These are phyloP conservation scores for Zygothrica quintamaculata DNA, from an alignment of 2,888 invertebrate species.

Conservation along the genomic window DNA sequence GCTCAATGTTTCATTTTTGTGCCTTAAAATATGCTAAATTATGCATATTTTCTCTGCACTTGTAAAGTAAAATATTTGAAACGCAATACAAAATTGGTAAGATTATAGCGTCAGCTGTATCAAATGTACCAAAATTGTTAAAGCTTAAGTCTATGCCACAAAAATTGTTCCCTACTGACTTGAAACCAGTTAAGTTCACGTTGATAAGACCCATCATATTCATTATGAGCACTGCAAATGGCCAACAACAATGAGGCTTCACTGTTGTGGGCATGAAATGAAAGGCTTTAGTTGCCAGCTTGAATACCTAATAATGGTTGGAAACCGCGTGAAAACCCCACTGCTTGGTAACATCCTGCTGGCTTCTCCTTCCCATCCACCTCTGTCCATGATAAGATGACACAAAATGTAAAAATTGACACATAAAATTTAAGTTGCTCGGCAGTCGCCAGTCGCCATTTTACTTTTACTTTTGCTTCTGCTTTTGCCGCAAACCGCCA, in stretches of 20 bases:
- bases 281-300: slow-evolving; percentile 57
- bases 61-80: slow-evolving; percentile 9
- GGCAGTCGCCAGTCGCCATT: slow-evolving; percentile 62
- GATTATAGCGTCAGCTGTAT: slow-evolving; percentile 52
- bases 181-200: not conserved
- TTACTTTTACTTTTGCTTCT: slow-evolving; percentile 63
- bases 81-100: slow-evolving; percentile 22
- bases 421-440: slow-evolving; percentile 64
- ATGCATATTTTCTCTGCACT: slow-evolving; percentile 27
- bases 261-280: slow-evolving; percentile 21
- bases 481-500: slow-evolving; percentile 59
- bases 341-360: not conserved
- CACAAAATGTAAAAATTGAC: slow-evolving; percentile 67
- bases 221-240: slow-evolving; percentile 45
- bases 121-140: slow-evolving; percentile 34
- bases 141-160: slow-evolving; percentile 12
- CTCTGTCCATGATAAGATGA: slow-evolving; percentile 50
- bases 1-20: too few species aligned
- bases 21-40: slow-evolving; percentile 26
- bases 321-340: not conserved
- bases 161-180: slow-evolving; percentile 35
- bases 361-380: not conserved
- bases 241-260: slow-evolving; percentile 46
- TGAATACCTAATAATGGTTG: slow-evolving; percentile 54
- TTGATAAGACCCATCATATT: slow-evolving; percentile 55